Percentiles rank a stretch among this genome's conserved stretches.
Conservation (phyloP, 2,888 invertebrate genomes). For the Mythimna pallens region DNA sequence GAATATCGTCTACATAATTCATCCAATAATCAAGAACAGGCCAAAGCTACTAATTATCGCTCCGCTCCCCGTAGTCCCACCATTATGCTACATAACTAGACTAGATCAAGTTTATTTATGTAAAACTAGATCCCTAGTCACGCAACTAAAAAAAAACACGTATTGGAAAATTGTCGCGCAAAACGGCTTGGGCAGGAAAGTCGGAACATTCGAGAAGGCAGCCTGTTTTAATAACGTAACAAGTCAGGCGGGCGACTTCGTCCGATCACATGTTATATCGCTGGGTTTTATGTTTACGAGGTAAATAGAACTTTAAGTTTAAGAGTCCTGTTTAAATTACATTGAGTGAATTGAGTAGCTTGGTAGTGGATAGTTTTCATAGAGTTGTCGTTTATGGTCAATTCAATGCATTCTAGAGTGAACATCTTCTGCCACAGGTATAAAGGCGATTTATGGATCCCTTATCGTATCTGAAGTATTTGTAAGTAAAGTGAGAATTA, state of each 20-base stretch:
- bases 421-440: neutral
- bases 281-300: constrained; percentile 51
- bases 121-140: constrained; percentile 70
- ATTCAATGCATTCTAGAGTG: neutral
- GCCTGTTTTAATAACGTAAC: constrained; percentile 73
- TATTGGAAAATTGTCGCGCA: constrained; percentile 75
- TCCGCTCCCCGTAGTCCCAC: constrained; percentile 53
- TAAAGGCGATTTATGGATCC: neutral
- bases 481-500: neutral
- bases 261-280: constrained; percentile 35
- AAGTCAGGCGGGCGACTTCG: constrained; percentile 55
- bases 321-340: constrained; percentile 19
- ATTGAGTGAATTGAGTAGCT: constrained; percentile 26
- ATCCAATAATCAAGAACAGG: constrained; percentile 46
- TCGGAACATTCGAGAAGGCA: constrained; percentile 81
- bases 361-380: constrained; percentile 7
- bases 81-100: constrained; percentile 63
- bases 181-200: constrained; percentile 77
- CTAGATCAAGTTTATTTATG: constrained; percentile 77
- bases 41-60: constrained; percentile 48
- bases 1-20: constrained; percentile 55
- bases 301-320: constrained; percentile 30
- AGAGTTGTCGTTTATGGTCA: constrained; percentile 10
- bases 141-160: constrained; percentile 66
- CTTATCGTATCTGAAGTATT: neutral